Conservation (phyloP, 2,797 vertebrate genomes). For the Numenius phaeopus region DNA sequence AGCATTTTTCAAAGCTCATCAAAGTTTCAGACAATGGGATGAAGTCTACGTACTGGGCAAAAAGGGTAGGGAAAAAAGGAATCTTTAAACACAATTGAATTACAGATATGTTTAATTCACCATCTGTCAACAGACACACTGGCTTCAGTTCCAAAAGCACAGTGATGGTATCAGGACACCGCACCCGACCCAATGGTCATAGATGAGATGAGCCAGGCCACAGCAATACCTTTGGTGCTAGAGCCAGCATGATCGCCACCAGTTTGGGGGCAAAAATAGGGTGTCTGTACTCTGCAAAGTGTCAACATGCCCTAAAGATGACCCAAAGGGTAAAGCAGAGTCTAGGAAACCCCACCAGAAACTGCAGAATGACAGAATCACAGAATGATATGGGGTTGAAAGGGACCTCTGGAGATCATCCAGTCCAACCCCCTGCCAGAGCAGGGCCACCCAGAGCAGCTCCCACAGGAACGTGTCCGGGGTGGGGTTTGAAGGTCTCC, state of each 20-base stretch:
- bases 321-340: neutral
- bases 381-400: too few relatives aligned
- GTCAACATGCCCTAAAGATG: neutral
- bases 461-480: too few relatives aligned
- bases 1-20: neutral
- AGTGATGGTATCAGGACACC: neutral
- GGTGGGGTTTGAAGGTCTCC: too few relatives aligned
- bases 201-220: neutral
- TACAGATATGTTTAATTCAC: neutral
- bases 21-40: neutral
- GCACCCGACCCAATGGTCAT: neutral
- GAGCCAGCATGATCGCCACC: neutral
- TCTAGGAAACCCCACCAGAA: neutral
- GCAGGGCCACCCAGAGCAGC: too few relatives aligned
- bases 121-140: neutral
- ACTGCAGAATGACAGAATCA: neutral
- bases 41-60: neutral
- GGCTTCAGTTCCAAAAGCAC: neutral
- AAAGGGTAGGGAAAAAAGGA: neutral
- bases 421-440: too few relatives aligned
- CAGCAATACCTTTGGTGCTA: fast-evolving
- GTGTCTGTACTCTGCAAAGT: neutral
- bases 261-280: neutral
- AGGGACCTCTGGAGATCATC: too few relatives aligned
- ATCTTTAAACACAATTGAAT: neutral